A percentile compares a stretch with the other conserved stretches of the same genome.
phyloP scores from a whole-genome alignment of 2,113 vertebrate species.

The Pseudopipra pipra region DNA sequence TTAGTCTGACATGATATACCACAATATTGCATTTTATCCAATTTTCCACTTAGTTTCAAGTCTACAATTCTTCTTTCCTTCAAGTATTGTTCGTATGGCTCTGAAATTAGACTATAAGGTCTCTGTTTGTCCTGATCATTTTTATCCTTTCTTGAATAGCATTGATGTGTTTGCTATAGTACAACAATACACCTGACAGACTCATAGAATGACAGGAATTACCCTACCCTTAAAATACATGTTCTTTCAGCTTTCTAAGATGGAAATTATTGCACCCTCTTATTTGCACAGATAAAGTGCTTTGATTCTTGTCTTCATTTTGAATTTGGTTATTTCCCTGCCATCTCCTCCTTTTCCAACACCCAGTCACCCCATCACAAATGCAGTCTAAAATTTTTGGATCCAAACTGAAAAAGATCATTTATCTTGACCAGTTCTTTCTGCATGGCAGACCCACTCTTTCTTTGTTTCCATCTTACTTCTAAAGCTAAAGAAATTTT shows the following conservation, averaged over 20 bases:
- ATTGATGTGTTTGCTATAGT: not conserved
- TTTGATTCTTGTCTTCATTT: not conserved
- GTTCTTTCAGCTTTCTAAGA: not conserved
- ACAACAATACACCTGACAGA: not conserved
- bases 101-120: not conserved
- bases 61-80: not conserved
- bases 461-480: not conserved
- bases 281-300: not conserved
- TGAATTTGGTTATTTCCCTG: not conserved
- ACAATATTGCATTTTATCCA: not conserved
- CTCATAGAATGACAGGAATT: not conserved
- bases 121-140: not conserved
- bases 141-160: not conserved
- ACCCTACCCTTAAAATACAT: not conserved
- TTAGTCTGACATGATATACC: not conserved
- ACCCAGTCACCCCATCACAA: not conserved
- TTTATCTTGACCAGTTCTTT: not conserved
- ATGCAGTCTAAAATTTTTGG: not conserved
- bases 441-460: not conserved
- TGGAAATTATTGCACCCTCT: not conserved
- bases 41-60: not conserved
- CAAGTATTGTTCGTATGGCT: not conserved
- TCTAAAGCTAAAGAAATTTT: not conserved
- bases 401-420: not conserved
- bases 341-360: not conserved